Conservation (phyloP, 2,797 vertebrate species). For the Ceyx erithaca region DNA sequence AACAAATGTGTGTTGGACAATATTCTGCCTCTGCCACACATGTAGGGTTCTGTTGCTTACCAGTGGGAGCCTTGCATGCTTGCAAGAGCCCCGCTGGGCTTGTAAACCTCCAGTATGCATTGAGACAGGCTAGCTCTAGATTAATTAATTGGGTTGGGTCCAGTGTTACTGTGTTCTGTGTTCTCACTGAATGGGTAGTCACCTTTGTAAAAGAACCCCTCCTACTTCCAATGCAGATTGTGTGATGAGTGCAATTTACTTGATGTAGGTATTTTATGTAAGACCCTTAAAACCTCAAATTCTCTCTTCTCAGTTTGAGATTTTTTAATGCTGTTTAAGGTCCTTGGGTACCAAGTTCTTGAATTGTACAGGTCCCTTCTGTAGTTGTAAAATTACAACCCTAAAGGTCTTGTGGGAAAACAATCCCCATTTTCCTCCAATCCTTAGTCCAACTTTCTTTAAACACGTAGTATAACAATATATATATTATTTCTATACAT, state of each 20-base stretch:
- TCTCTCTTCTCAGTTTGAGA: background rate
- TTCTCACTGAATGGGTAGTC: background rate
- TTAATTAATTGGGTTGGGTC: background rate
- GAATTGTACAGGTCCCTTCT: background rate
- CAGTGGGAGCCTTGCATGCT: accelerated
- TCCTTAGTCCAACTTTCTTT: background rate
- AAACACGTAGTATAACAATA: background rate
- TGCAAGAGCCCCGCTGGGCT: background rate
- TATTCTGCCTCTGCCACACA: background rate
- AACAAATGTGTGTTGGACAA: background rate
- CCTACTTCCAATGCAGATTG: background rate
- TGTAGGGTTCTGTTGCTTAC: background rate
- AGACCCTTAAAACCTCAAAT: background rate
- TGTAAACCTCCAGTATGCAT: background rate
- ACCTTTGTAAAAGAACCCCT: background rate
- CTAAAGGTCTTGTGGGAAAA: background rate
- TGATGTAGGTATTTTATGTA: background rate
- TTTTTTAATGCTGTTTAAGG: background rate
- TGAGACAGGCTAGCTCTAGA: background rate
- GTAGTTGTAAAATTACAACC: background rate
- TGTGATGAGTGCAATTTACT: background rate
- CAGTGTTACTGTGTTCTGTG: background rate
- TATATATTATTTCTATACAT: background rate
- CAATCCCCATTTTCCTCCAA: background rate
- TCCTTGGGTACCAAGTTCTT: background rate